Evolutionary conservation across 2,797 vertebrate genomes (phyloP), one percentile per base, ranked within the genome.

Genomic region (Sebastes kiyomatsui): DNA sequence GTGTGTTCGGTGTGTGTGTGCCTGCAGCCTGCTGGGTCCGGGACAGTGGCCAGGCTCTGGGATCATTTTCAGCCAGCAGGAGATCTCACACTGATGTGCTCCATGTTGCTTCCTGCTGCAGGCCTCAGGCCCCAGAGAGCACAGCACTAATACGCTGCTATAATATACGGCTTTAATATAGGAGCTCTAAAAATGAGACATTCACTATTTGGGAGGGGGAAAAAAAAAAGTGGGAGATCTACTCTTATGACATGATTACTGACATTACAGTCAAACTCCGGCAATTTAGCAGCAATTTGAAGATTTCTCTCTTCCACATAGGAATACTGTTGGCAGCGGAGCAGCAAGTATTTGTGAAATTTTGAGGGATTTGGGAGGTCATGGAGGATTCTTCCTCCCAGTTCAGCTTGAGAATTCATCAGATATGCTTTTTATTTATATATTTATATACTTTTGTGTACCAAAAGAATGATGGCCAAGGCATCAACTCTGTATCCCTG

Each of bases 41-140:
- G 92, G 93, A 92, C 75, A 79, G 77, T 58, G 71, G 90, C 93
- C 93, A 94, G 89, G 78, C 69, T 67, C 58, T 54, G 78, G 79
- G 92, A 93, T 94, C 88, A 60, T 83, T 92, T 93, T 93, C 92
- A 91, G 90, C 79, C 83, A 84, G 90, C 87, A 88, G 83, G 85
- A 91, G 93, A 93, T 94, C 90, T 92, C 90, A 86, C 91, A 91
- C 88, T 84, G 91, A 93, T 92, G 81, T 76, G 82, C 86, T 84
- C 66, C 66, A 75, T 77, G 81, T 60, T 87, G 87, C 83, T 85
- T 85, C 66, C 62, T 82, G 81, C 88, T 84, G 79, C 84, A 79
- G 92, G 88, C 81, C 87, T 88, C 76, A 25, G 81, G 71, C 75
- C 81, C 84, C 77, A 72, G 72, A 78, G 82, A 87, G 83, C 79